These are phyloP conservation scores for Caradrina clavipalpis DNA, from an alignment of 2,888 invertebrate species.

Conservation along the genomic window DNA sequence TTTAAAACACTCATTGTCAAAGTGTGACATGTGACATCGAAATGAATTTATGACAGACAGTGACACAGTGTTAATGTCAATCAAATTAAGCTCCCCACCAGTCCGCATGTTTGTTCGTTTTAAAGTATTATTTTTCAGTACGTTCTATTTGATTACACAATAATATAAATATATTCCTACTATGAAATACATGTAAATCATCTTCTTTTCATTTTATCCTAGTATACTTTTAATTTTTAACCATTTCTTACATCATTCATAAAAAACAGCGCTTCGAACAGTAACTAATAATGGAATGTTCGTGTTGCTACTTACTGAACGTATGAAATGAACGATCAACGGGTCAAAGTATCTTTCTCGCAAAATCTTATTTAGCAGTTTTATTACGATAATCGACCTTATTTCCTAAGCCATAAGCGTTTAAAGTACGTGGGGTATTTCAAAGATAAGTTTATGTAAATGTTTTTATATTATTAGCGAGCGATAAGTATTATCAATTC, in stretches of 20 bases:
- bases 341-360: conserved; percentile 74
- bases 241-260: neutral
- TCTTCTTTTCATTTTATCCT: neutral
- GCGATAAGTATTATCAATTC: conserved; percentile 75
- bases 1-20: too few relatives aligned
- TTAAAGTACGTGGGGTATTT: conserved; percentile 38
- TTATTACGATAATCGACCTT: conserved; percentile 58
- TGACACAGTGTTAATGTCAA: too few relatives aligned
- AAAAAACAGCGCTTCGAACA: neutral
- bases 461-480: conserved; percentile 71
- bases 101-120: conserved; percentile 30
- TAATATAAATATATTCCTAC: neutral
- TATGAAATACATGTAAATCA: too few relatives aligned
- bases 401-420: neutral
- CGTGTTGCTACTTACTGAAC: neutral
- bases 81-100: too few relatives aligned
- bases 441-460: conserved; percentile 79
- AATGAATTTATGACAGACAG: too few relatives aligned
- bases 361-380: conserved; percentile 21
- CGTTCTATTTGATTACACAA: neutral
- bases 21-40: too few relatives aligned
- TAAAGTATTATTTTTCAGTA: neutral
- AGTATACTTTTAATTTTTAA: neutral
- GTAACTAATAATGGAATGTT: neutral
- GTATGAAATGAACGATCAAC: conserved; percentile 45